Base-by-base conservation (phyloP, 2,113 vertebrate genomes). In the Tychaedon coryphoeus region DNA sequence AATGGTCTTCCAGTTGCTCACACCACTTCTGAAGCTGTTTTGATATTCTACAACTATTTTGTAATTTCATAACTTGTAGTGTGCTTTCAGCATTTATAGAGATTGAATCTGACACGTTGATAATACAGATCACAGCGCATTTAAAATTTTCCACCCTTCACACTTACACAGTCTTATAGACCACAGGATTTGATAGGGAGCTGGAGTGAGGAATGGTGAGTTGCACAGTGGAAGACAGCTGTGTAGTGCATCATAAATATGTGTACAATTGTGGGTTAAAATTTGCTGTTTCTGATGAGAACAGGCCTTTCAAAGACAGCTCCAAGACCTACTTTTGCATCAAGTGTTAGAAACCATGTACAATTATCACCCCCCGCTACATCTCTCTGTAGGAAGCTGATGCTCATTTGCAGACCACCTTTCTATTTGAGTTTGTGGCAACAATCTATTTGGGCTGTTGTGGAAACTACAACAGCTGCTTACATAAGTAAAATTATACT, bases 391-490 rank as follows among this genome's bases (percentile, higher is more conserved):
- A 76, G 71, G 74, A 86, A 74, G 81, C 0, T 88, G 71, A 90
- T 56, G 75, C 56, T 36, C 64, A 66, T 76, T 61, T 86, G 67
- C 67, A 82, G 85, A 83, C 75, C 71, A 70, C 56, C 43, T 83
- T 94, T 83, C 36, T 48, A 7, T 86, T 0, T 83, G 60, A 91
- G 34, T 58, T 10, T 76, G 48, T 26, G 48, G 48, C 24, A 50
- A 50, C 48, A 50, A 50, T 26, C 24, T 50, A 50, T 26, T 50
- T 50, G 48, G 26, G 48, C 24, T 50, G 24, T 26, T 50, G 86
- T 88, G 85, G 81, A 58, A 96, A 90, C 90, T 79, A 56, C n/a
- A 85, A 65, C 71, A 86, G 60, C 72, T 80, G 29, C 45, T 90
- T 80, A 86, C 14, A 12, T 56, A 58, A 74, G 67, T 70, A 74